These are phyloP conservation scores for Sphyrna mokarran DNA, from an alignment of 2,113 vertebrate species.

Conservation along the genomic window DNA sequence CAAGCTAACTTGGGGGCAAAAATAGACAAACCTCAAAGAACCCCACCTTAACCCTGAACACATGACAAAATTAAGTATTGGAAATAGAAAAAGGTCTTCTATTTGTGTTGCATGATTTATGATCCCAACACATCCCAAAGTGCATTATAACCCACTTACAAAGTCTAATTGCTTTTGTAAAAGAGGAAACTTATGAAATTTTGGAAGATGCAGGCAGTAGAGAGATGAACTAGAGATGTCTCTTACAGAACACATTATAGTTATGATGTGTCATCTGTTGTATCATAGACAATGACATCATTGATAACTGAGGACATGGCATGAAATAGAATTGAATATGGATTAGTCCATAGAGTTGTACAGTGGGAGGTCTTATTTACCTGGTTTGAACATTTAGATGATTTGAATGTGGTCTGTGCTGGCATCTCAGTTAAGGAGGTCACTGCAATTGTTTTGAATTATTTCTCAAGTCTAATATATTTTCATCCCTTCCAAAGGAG, in stretches of 20 bases:
- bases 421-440: conserved; percentile 37
- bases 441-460: not conserved
- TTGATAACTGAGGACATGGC: not conserved
- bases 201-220: not conserved
- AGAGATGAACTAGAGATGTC: not conserved
- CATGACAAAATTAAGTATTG: too few relatives aligned
- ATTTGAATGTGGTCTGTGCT: conserved; percentile 41
- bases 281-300: not conserved
- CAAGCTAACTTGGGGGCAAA: too few relatives aligned
- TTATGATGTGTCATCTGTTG: not conserved
- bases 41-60: too few relatives aligned
- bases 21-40: too few relatives aligned
- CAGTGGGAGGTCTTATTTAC: not conserved
- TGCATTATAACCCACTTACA: not conserved
- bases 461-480: not conserved
- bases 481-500: not conserved
- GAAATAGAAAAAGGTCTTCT: not conserved
- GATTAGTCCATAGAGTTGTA: not conserved
- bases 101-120: not conserved
- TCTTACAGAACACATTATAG: not conserved
- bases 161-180: not conserved
- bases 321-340: not conserved
- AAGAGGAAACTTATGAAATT: not conserved
- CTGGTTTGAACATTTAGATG: not conserved
- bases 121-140: not conserved